A percentile compares a stretch with the other conserved stretches of the same genome.
phyloP scores from a whole-genome alignment of 2,113 vertebrate genomes.

The Sigmodon hispidus region DNA sequence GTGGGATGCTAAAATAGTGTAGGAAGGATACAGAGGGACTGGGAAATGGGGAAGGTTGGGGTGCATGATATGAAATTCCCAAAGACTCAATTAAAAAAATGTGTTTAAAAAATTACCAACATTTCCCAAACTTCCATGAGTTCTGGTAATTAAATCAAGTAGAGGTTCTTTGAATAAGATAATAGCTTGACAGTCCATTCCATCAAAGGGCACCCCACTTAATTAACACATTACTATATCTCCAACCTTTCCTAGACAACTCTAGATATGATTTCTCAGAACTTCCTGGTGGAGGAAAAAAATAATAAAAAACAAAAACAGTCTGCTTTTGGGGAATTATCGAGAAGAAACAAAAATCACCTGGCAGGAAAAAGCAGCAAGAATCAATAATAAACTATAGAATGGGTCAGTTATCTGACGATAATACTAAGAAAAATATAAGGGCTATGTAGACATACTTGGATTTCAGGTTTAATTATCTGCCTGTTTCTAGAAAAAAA shows the following conservation, averaged over 20 bases:
- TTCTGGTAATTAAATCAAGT: neutral
- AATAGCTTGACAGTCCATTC: neutral
- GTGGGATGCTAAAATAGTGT: neutral
- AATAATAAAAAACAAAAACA: neutral
- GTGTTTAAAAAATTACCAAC: neutral
- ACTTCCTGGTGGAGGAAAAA: neutral
- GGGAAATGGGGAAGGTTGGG: neutral
- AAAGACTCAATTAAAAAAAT: neutral
- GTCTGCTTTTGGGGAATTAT: conserved; percentile 48
- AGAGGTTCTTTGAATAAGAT: neutral
- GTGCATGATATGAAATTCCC: neutral
- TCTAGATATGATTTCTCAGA: conserved; percentile 21
- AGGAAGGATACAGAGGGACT: neutral
- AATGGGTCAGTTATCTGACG: conserved; percentile 46
- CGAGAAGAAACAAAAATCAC: conserved; percentile 28
- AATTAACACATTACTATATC: neutral
- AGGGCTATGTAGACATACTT: conserved; percentile 51
- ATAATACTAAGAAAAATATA: conserved; percentile 17
- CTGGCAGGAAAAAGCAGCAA: conserved; percentile 20
- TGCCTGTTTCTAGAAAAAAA: conserved; percentile 73
- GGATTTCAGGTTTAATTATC: conserved; percentile 71
- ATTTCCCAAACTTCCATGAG: neutral
- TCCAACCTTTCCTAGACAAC: conserved; percentile 51
- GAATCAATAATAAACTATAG: fast-evolving
- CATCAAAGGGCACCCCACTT: neutral